These are phyloP conservation scores for Listronotus oregonensis DNA, from an alignment of 1,140 invertebrate genomes.

Conservation along the genomic window DNA sequence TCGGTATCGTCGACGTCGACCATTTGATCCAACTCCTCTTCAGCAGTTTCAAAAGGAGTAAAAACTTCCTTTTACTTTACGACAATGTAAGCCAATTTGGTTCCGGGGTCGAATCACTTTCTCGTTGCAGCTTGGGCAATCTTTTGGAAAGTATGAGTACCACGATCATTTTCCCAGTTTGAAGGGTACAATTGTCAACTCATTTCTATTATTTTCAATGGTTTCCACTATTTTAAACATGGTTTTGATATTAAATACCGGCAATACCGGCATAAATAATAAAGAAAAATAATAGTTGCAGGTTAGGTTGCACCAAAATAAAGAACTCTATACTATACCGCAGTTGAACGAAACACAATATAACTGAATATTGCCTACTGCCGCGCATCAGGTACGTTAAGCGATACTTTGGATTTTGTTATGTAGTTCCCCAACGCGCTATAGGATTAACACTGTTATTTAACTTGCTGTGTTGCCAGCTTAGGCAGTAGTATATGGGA, in stretches of 20 bases:
- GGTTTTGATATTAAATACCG: background rate
- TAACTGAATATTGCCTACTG: conserved; percentile 13
- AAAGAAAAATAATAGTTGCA: conserved; percentile 11
- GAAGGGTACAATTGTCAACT: conserved; percentile 16
- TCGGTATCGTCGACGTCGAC: conserved; percentile 14
- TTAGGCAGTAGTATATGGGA: background rate
- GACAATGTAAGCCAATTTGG: conserved; percentile 19
- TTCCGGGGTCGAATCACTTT: conserved; percentile 2
- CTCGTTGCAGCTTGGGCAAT: background rate
- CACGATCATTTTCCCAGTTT: conserved; percentile 1
- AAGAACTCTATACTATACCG: conserved; percentile 6
- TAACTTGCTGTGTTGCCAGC: conserved; percentile 4
- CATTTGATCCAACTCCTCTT: conserved; percentile 20
- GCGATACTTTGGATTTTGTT: conserved; percentile 6
- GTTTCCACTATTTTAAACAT: conserved; percentile 17
- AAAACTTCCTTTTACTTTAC: conserved; percentile 18
- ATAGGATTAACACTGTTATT: conserved; percentile 3
- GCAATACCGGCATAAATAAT: conserved; percentile 5
- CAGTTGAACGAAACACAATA: conserved; percentile 6
- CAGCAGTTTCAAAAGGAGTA: conserved; percentile 14
- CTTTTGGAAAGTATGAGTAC: too few species aligned
- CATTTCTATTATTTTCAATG: conserved; percentile 18
- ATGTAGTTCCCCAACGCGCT: conserved; percentile 2
- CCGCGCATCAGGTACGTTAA: conserved; percentile 1
- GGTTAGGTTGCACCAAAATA: conserved; percentile 1